Conservation (phyloP, 2,797 vertebrate species). For the Anomalospiza imberbis region DNA sequence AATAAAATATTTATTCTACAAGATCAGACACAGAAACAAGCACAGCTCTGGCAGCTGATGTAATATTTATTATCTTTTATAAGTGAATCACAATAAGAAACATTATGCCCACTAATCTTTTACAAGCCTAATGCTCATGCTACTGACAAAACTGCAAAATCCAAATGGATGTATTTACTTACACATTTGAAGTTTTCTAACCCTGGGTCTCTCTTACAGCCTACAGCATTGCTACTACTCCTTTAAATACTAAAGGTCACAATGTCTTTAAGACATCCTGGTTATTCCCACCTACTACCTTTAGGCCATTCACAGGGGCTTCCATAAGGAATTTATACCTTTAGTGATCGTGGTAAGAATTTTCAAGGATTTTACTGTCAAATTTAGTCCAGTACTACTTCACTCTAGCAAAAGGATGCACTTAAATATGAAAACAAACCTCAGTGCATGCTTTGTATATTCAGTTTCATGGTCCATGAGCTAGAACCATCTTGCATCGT, state of each 20-base stretch:
- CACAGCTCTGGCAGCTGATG: background rate
- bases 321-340: background rate
- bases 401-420: background rate
- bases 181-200: background rate
- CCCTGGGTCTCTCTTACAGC: background rate
- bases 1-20: background rate
- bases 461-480: background rate
- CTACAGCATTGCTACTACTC: background rate
- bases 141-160: background rate
- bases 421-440: background rate
- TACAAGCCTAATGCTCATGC: background rate
- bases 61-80: background rate
- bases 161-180: background rate
- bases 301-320: background rate
- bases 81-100: background rate
- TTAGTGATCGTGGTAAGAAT: background rate
- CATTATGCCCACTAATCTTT: background rate
- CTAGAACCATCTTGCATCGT: background rate
- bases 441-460: background rate
- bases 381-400: background rate
- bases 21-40: background rate
- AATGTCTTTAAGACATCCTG: background rate
- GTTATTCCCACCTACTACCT: background rate
- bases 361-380: background rate
- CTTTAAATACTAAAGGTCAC: background rate